phyloP scores from a whole-genome alignment of 2,113 vertebrate species.

The Solea senegalensis region DNA sequence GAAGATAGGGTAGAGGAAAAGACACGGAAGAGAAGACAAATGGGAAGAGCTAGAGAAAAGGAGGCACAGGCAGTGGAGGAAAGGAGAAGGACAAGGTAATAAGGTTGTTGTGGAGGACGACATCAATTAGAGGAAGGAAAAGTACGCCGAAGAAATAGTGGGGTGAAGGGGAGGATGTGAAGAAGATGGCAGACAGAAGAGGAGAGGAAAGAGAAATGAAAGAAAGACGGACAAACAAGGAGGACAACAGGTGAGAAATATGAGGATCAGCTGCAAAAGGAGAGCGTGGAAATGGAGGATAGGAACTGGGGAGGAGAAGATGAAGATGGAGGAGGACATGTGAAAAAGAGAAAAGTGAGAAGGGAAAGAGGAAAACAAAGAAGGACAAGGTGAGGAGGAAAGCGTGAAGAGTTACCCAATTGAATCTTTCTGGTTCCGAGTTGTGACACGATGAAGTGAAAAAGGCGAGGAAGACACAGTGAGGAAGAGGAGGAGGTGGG shows the following conservation, averaged over 20 bases:
- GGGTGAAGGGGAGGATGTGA: neutral
- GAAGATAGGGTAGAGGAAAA: no score
- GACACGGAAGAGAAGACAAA: no score
- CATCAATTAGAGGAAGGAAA: no score
- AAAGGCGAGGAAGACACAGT: constrained; percentile 23
- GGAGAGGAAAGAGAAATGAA: neutral
- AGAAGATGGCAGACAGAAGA: no score
- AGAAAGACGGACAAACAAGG: no score
- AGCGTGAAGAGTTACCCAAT: neutral
- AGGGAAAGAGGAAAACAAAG: neutral
- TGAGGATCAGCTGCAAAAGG: neutral
- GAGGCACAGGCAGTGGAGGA: neutral
- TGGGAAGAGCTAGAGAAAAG: neutral
- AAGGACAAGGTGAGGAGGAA: constrained; percentile 4
- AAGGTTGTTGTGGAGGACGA: no score
- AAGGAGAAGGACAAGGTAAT: neutral
- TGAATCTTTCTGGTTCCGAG: neutral
- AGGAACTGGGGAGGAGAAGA: neutral
- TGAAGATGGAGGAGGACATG: neutral
- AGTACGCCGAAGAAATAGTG: neutral
- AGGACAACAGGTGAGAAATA: neutral
- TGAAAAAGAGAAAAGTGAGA: constrained; percentile 1
- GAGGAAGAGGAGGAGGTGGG: constrained; percentile 40
- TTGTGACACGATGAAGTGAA: constrained; percentile 8
- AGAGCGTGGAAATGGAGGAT: neutral